These are phyloP conservation scores for Sinella curviseta DNA, from an alignment of 1,140 invertebrate species.

Conservation along the genomic window DNA sequence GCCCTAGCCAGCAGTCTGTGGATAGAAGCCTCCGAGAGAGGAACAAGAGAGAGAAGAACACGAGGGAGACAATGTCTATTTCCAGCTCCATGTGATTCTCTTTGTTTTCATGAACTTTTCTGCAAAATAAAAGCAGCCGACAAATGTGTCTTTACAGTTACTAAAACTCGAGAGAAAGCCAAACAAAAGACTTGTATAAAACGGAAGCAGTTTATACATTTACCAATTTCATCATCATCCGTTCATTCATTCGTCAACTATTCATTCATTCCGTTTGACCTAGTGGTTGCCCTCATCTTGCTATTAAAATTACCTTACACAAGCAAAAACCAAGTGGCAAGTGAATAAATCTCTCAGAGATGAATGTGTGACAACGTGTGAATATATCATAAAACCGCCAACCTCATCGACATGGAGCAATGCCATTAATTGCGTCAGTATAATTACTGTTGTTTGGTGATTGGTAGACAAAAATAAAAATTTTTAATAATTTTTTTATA, in stretches of 20 bases:
- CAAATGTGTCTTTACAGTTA: no score
- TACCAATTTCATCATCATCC: no score
- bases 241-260: background rate
- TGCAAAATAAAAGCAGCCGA: background rate
- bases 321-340: background rate
- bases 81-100: constrained; percentile 3
- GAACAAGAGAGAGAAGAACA: background rate
- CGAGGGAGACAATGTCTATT: background rate
- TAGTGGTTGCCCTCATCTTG: background rate
- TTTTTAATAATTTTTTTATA: no score
- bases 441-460: no score
- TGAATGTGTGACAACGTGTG: constrained; percentile 5
- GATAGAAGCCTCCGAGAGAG: background rate
- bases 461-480: no score
- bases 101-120: constrained; percentile 1
- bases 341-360: background rate
- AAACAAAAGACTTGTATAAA: background rate
- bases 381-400: background rate
- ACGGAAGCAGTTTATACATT: no score
- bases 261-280: constrained; percentile 1
- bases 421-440: no score
- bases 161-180: no score
- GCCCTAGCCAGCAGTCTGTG: constrained; percentile 6
- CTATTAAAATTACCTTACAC: background rate
- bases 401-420: no score